Conservation (phyloP, 2,797 vertebrate genomes). For the Carapus acus region DNA sequence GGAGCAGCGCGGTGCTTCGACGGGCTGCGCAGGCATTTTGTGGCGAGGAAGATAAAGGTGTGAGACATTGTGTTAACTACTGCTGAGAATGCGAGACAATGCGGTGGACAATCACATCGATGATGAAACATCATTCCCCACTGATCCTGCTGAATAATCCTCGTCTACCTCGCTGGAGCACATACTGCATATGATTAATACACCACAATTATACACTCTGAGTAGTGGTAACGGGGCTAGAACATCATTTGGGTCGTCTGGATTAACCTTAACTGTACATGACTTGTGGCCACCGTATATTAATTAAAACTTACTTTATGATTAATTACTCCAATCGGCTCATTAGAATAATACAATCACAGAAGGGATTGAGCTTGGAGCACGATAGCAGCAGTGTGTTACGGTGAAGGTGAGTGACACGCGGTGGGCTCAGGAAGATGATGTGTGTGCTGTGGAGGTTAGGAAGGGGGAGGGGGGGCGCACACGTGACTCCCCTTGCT, state of each 20-base stretch:
- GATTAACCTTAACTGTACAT: slow-evolving; percentile 45
- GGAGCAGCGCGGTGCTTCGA: too few relatives aligned
- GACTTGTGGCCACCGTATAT: slow-evolving; percentile 32
- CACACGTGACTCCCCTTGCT: slow-evolving; percentile 50
- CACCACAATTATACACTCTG: slow-evolving; percentile 36
- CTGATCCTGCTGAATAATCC: background rate
- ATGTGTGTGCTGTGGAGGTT: slow-evolving; percentile 44
- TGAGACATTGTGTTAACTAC: slow-evolving; percentile 13
- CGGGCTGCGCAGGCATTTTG: too few relatives aligned
- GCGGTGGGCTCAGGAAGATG: slow-evolving; percentile 40
- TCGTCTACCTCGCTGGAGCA: slow-evolving; percentile 39
- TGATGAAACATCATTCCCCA: slow-evolving; percentile 35
- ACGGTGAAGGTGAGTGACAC: slow-evolving; percentile 28
- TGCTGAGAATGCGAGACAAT: slow-evolving; percentile 22
- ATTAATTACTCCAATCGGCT: slow-evolving; percentile 56
- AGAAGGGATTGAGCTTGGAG: slow-evolving; percentile 40
- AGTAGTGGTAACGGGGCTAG: slow-evolving; percentile 47
- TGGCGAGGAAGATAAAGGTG: too few relatives aligned
- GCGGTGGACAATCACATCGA: slow-evolving; percentile 28
- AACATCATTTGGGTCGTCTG: too few relatives aligned
- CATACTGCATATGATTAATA: slow-evolving; percentile 41
- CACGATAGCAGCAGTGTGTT: slow-evolving; percentile 38
- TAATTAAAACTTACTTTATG: too few relatives aligned
- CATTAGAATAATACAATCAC: slow-evolving; percentile 45
- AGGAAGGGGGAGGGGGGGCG: too few relatives aligned